These are phyloP conservation scores for Nothobranchius furzeri DNA, from an alignment of 2,113 vertebrate genomes.

Conservation along the genomic window DNA sequence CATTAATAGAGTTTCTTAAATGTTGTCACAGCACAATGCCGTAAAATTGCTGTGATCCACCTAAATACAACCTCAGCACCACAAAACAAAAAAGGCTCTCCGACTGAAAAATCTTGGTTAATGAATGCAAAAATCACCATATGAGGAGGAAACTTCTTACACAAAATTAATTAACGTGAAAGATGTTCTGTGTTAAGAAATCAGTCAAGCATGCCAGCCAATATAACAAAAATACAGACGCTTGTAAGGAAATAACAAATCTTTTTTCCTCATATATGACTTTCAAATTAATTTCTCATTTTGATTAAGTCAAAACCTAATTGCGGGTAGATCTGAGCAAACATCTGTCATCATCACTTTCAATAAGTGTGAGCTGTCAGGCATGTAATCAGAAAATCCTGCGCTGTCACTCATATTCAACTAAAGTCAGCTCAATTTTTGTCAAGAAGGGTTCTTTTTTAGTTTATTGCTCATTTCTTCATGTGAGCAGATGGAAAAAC, in stretches of 20 bases:
- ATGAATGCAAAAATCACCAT: conserved; percentile 15
- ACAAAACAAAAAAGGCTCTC: background rate
- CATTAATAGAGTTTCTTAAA: background rate
- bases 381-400: conserved; percentile 79
- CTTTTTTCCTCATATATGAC: conserved; percentile 60
- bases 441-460: conserved; percentile 42
- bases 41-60: no score
- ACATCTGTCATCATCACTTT: conserved; percentile 80
- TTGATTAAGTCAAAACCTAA: conserved; percentile 76
- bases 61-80: background rate
- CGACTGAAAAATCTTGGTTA: conserved; percentile 18
- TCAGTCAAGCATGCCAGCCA: conserved; percentile 32
- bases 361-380: conserved; percentile 76
- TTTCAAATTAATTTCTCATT: conserved; percentile 77
- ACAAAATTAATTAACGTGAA: conserved; percentile 31
- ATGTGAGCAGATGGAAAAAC: conserved; percentile 33
- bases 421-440: conserved; percentile 60
- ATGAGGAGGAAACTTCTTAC: conserved; percentile 27
- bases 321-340: conserved; percentile 72
- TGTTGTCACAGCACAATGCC: background rate
- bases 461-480: conserved; percentile 51
- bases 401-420: conserved; percentile 75
- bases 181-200: conserved; percentile 19
- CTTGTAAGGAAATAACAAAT: conserved; percentile 49
- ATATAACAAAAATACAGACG: conserved; percentile 38